These are phyloP conservation scores for Chromoteleia sp. DNA, from an alignment of 2,888 invertebrate genomes.

Conservation along the genomic window DNA sequence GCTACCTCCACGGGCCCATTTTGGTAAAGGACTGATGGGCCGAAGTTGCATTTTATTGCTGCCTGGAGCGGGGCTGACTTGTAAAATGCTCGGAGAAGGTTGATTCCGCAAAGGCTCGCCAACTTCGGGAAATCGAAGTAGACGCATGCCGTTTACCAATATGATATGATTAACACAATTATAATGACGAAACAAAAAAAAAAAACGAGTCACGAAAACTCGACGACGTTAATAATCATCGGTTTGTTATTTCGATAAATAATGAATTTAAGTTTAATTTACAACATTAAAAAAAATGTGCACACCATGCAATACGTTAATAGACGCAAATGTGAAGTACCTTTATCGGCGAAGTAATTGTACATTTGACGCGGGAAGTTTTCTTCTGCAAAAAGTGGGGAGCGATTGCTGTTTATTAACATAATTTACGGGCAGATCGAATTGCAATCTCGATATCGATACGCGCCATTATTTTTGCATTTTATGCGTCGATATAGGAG, in stretches of 20 bases:
- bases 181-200: constrained; percentile 20
- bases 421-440: neutral
- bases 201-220: constrained; percentile 17
- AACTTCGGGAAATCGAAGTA: constrained; percentile 79
- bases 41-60: constrained; percentile 82
- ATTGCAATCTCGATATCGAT: constrained; percentile 20
- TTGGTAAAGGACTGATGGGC: constrained; percentile 86
- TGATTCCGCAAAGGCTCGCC: constrained; percentile 86
- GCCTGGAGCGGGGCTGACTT: constrained; percentile 83
- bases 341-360: constrained; percentile 86
- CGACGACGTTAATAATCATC: neutral
- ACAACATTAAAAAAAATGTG: constrained; percentile 28
- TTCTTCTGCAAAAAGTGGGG: constrained; percentile 83
- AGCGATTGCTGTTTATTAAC: constrained; percentile 40
- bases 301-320: constrained; percentile 74
- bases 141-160: constrained; percentile 61
- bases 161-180: constrained; percentile 24
- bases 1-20: constrained; percentile 87
- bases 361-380: constrained; percentile 83
- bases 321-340: constrained; percentile 81
- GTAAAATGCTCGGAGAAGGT: constrained; percentile 85
- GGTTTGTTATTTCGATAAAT: neutral
- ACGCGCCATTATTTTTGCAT: constrained; percentile 4
- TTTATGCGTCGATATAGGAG: constrained; percentile 17
- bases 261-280: constrained; percentile 12